Evolutionary conservation across 2,113 vertebrate species (phyloP).

Genomic region (Eulacestoma nigropectus): DNA sequence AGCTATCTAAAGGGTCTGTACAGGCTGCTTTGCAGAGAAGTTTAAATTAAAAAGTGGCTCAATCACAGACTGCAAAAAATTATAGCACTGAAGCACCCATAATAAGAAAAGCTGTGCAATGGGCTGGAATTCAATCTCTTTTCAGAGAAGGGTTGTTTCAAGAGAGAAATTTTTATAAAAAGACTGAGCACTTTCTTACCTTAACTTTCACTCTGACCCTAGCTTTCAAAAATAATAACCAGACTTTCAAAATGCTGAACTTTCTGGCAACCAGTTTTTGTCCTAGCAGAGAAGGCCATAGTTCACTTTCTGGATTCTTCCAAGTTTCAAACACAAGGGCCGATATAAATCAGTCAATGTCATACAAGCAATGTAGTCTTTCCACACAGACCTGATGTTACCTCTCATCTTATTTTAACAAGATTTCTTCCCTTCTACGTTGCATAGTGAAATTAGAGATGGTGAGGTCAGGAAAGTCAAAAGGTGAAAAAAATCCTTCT

Average conservation of each 20-base stretch:
- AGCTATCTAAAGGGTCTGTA: neutral
- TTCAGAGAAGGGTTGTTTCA: neutral
- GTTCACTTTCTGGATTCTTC: neutral
- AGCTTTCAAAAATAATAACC: neutral
- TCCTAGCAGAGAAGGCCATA: neutral
- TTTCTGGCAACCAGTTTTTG: neutral
- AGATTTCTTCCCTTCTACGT: neutral
- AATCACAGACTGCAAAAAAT: neutral
- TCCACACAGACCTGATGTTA: neutral
- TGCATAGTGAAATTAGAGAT: neutral
- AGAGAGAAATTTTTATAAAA: neutral
- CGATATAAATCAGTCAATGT: neutral
- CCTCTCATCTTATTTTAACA: neutral
- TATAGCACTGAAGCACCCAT: neutral
- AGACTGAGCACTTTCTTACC: neutral
- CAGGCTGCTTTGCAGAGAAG: neutral
- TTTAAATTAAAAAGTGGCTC: neutral
- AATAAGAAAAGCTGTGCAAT: neutral
- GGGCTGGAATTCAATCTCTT: neutral
- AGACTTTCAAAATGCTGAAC: neutral
- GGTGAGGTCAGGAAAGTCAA: neutral
- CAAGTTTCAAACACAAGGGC: neutral
- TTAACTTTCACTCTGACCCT: neutral
- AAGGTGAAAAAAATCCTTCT: conserved; percentile 1
- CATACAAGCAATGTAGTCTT: neutral